Conservation (phyloP, 2,797 vertebrate species). For the Phrynocephalus guinanensis region DNA sequence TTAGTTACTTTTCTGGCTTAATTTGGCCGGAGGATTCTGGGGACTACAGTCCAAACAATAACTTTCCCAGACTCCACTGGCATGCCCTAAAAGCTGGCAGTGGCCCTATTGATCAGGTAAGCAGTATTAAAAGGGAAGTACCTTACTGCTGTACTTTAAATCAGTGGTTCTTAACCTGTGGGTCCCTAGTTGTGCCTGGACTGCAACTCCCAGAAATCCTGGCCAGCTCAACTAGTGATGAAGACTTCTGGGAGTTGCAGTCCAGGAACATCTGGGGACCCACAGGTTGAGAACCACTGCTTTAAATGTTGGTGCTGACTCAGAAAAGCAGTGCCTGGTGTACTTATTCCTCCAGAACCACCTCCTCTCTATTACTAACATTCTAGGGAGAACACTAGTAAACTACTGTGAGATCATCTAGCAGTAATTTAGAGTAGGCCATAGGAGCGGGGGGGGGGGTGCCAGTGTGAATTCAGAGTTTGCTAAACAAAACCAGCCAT, state of each 20-base stretch:
- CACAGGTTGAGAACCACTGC: too few species aligned
- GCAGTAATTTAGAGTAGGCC: not conserved
- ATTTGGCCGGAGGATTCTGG: too few species aligned
- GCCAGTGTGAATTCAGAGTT: constrained; percentile 6
- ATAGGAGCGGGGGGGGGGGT: not conserved
- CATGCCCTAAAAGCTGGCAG: not conserved
- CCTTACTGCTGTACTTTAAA: too few species aligned
- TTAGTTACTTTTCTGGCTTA: too few species aligned
- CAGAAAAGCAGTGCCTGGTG: not conserved
- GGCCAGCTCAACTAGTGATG: too few species aligned
- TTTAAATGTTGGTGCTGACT: not conserved
- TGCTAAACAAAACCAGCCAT: not conserved
- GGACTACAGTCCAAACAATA: too few species aligned
- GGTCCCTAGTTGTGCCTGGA: too few species aligned
- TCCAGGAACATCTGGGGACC: too few species aligned
- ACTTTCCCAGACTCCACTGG: too few species aligned
- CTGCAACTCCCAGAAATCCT: too few species aligned
- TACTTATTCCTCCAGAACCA: not conserved
- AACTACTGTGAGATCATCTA: constrained; percentile 1
- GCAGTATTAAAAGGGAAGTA: not conserved
- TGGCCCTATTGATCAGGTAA: not conserved
- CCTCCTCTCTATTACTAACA: not conserved
- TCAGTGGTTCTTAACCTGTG: too few species aligned
- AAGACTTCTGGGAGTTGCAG: too few species aligned
- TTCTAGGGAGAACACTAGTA: not conserved